phyloP scores from a whole-genome alignment of 1,140 invertebrate genomes.

The Drosophila mayri region DNA sequence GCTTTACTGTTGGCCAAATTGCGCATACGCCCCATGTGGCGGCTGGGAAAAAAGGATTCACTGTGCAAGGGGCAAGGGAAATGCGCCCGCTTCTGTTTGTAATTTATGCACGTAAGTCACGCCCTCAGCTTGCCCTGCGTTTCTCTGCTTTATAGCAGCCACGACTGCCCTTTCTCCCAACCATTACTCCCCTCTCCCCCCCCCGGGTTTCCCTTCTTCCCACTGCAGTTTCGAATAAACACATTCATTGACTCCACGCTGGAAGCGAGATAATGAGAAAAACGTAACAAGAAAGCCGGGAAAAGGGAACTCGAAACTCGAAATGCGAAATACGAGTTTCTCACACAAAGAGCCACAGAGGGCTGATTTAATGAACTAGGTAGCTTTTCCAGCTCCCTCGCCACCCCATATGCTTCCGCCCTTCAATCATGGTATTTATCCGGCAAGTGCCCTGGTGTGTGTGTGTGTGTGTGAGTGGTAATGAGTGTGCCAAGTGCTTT shows the following conservation, averaged over 20 bases:
- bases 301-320: conserved; percentile 16
- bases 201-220: background rate
- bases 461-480: conserved; percentile 18
- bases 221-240: conserved; percentile 46
- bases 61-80: background rate
- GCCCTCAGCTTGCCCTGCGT: conserved; percentile 15
- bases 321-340: conserved; percentile 35
- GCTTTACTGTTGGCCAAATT: conserved; percentile 48
- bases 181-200: too few relatives aligned
- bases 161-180: too few relatives aligned
- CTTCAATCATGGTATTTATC: conserved; percentile 70
- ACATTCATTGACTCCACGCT: conserved; percentile 45
- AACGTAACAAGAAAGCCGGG: conserved; percentile 48
- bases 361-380: conserved; percentile 72
- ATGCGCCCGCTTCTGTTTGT: conserved; percentile 52
- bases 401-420: conserved; percentile 14
- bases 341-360: conserved; percentile 1
- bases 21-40: conserved; percentile 65
- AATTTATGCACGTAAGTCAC: conserved; percentile 71
- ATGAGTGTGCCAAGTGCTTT: conserved; percentile 64
- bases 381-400: background rate
- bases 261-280: conserved; percentile 70
- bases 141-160: background rate
- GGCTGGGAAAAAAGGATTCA: conserved; percentile 1
- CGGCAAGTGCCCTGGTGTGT: conserved; percentile 35